Conservation (phyloP, 2,113 vertebrate species). For the Conger conger region DNA sequence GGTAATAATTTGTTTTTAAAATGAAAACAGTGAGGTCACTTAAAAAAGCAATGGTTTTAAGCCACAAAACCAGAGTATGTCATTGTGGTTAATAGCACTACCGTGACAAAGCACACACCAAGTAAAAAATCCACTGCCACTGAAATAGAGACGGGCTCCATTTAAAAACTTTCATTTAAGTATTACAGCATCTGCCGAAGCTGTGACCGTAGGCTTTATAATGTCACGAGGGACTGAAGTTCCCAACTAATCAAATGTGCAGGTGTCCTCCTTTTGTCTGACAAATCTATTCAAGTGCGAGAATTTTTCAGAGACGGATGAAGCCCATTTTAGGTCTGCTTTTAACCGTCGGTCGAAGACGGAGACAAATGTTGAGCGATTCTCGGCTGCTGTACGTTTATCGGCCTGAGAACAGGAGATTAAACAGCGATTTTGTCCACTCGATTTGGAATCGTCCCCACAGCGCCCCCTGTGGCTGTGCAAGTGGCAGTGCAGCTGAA, state of each 20-base stretch:
- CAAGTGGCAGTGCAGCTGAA: no score
- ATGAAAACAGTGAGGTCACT: slow-evolving; percentile 21
- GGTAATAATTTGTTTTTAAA: slow-evolving; percentile 13
- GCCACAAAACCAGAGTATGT: background rate
- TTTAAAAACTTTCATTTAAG: slow-evolving; percentile 20
- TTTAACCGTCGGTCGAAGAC: no score
- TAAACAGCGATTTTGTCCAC: no score
- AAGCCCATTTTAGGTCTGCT: no score
- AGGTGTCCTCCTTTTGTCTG: background rate
- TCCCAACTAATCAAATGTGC: no score
- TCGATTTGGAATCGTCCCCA: no score
- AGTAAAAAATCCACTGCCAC: background rate
- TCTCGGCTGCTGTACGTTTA: no score
- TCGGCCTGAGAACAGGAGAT: no score
- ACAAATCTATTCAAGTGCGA: no score
- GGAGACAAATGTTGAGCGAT: no score
- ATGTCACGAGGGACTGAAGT: slow-evolving; percentile 8
- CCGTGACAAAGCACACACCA: slow-evolving; percentile 35
- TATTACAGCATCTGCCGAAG: slow-evolving; percentile 22
- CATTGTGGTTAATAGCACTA: slow-evolving; percentile 12
- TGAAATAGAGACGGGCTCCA: background rate
- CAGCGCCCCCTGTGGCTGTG: no score
- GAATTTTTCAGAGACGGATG: no score
- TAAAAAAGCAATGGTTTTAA: slow-evolving; percentile 16
- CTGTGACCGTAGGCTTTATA: slow-evolving; percentile 14